Percentiles rank a stretch among this genome's conserved stretches.
Evolutionary conservation across 2,113 vertebrate species (phyloP).

Genomic region (Campylorhamphus procurvoides): DNA sequence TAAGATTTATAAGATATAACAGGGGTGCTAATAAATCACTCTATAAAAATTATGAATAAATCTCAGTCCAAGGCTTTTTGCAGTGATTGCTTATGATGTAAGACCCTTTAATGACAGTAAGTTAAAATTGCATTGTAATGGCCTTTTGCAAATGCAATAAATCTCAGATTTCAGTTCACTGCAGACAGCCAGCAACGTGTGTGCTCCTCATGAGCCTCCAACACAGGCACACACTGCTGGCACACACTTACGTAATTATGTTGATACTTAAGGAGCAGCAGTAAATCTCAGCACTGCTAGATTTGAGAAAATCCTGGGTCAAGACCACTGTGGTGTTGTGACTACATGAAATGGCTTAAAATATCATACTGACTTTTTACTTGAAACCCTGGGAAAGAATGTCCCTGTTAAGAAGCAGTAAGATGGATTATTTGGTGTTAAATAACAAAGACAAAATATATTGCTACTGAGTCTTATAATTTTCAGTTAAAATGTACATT

Average conservation of each 20-base stretch:
- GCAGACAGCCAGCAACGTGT: neutral
- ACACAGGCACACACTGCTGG: constrained; percentile 16
- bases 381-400: neutral
- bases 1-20: constrained; percentile 32
- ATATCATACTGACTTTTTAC: neutral
- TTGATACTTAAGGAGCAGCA: constrained; percentile 27
- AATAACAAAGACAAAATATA: neutral
- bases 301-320: neutral
- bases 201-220: constrained; percentile 39
- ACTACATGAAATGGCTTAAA: neutral
- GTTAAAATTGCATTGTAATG: constrained; percentile 64
- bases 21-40: constrained; percentile 49
- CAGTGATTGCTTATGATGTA: constrained; percentile 58
- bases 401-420: neutral
- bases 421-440: neutral
- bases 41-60: constrained; percentile 59
- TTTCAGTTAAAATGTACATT: neutral
- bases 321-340: neutral
- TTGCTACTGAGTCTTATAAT: accelerated
- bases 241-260: constrained; percentile 46
- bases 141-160: constrained; percentile 50
- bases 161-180: neutral
- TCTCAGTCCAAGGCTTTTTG: constrained; percentile 19
- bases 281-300: neutral
- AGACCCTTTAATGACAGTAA: constrained; percentile 55